Evolutionary conservation across 2,797 vertebrate genomes (phyloP), one percentile per base, ranked within the genome.

Genomic region (Bovichtus diacanthus): DNA sequence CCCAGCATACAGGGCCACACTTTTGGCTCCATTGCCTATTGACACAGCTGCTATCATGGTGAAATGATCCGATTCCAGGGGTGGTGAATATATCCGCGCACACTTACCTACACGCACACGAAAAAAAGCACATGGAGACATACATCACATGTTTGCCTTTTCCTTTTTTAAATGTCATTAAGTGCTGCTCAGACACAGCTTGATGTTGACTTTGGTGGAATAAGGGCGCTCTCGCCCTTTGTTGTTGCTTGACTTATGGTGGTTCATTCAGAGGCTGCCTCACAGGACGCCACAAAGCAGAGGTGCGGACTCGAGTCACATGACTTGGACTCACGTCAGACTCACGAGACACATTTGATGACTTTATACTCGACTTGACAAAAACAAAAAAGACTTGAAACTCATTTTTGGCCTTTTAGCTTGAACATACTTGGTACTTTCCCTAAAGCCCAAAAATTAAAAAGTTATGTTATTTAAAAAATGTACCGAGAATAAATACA

Each of bases 1-100:
- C 80, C 70, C 78, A 39, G 81, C 65, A 46, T 64, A 80, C 70
- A 81, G 85, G 80, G 86, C 86, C 86, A 82, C 84, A 66, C 82
- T 85, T 86, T 88, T 92, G 90, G 88, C 92, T 88, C 54, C 38
- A 9, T 76, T 5, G 64, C 78, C 75, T 94, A 80, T 95, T 95
- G 93, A 95, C 91, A 93, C 94, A 95, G 94, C 92, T 94, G 94
- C 90, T 91, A 73, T 93, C 88, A 86, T 27, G 77, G 86, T 86
- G 88, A 82, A 91, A 71, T 82, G 74, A 91, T 91, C 87, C 7
- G 63, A 92, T 90, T 94, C 87, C 81, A 76, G 76, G 82, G 86
- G 84, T 83, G 88, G 74, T 80, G 88, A 84, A 90, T 68, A 76
- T 85, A 87, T 90, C 82, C 31, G 54, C 21, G 29, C 84, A 77